These are phyloP conservation scores for Drosophila anomalata DNA, from an alignment of 2,888 invertebrate species.

Conservation along the genomic window DNA sequence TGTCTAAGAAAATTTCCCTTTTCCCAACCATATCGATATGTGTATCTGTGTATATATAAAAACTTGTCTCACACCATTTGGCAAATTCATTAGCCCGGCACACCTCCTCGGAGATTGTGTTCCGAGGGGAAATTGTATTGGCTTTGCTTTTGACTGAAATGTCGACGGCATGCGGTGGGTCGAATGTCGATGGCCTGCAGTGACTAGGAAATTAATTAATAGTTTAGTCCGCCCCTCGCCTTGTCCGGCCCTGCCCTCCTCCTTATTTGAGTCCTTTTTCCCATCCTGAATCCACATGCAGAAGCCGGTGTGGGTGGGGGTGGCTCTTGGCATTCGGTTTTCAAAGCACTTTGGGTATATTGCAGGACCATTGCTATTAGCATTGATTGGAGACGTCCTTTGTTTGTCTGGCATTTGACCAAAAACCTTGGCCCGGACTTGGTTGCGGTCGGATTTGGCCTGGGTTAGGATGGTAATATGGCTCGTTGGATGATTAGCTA, in stretches of 20 bases:
- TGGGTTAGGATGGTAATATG: constrained; percentile 3
- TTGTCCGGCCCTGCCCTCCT: background rate
- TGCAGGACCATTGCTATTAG: constrained; percentile 62
- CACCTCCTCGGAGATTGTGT: constrained; percentile 16
- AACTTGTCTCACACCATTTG: constrained; percentile 26
- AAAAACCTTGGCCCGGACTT: constrained; percentile 32
- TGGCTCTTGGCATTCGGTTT: constrained; percentile 71
- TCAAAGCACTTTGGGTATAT: constrained; percentile 61
- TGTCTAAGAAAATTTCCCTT: constrained; percentile 20
- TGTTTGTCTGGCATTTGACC: constrained; percentile 64
- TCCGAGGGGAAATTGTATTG: constrained; percentile 48
- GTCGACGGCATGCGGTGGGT: constrained; percentile 63
- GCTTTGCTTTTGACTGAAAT: constrained; percentile 64
- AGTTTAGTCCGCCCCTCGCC: constrained; percentile 44
- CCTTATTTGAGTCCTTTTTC: constrained; percentile 3
- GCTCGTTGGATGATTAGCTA: constrained; percentile 32
- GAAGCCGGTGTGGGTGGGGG: constrained; percentile 8
- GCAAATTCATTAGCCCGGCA: constrained; percentile 34
- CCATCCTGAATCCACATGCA: background rate
- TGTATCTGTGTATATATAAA: constrained; percentile 10
- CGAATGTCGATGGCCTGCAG: constrained; percentile 53
- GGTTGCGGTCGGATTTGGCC: constrained; percentile 56
- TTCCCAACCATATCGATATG: constrained; percentile 6
- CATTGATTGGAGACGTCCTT: constrained; percentile 65
- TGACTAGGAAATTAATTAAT: constrained; percentile 71